Percentiles rank a stretch among this genome's conserved stretches.
Evolutionary conservation across 30 jellyfish, hydroid and myxozoan genomes (phyloP).

Genomic region (Morbakka virulenta): DNA sequence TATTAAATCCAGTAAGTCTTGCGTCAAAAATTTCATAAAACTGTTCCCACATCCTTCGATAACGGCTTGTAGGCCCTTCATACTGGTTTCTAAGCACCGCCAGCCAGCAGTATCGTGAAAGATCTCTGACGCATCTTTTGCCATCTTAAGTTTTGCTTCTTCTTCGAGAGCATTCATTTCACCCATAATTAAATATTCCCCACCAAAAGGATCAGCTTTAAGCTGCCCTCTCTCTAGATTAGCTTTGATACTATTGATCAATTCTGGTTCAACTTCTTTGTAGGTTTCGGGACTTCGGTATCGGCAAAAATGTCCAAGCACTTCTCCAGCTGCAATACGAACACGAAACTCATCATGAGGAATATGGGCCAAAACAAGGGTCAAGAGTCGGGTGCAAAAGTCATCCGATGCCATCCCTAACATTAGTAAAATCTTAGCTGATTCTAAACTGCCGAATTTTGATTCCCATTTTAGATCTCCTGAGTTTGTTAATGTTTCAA

Average conservation of each 20-base stretch:
- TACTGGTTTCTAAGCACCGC: constrained; percentile 95
- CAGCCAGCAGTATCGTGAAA: constrained; percentile 99
- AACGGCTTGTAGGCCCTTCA: constrained; percentile 88
- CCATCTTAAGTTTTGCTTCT: too few relatives aligned
- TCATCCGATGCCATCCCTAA: neutral
- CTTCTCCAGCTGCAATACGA: constrained; percentile 90
- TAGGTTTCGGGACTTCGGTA: constrained; percentile 56
- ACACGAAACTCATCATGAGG: constrained; percentile 87
- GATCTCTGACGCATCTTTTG: constrained; percentile 76
- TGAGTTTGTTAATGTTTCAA: neutral
- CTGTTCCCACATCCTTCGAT: constrained; percentile 87
- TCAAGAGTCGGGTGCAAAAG: constrained; percentile 14
- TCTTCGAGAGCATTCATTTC: constrained; percentile 13
- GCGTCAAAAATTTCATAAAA: constrained; percentile 54
- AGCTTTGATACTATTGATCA: constrained; percentile 64
- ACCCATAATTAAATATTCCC: constrained; percentile 22
- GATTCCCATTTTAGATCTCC: constrained; percentile 70
- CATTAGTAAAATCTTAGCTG: constrained; percentile 55
- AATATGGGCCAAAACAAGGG: constrained; percentile 30
- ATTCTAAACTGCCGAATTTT: constrained; percentile 71
- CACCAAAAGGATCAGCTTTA: neutral
- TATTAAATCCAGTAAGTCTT: constrained; percentile 72
- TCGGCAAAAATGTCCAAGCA: constrained; percentile 80
- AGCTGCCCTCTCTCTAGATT: constrained; percentile 65
- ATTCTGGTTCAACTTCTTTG: constrained; percentile 45